A percentile compares a stretch with the other conserved stretches of the same genome.
Conservation (phyloP, 2,797 vertebrate genomes). For the Chloroceryle amazona region DNA sequence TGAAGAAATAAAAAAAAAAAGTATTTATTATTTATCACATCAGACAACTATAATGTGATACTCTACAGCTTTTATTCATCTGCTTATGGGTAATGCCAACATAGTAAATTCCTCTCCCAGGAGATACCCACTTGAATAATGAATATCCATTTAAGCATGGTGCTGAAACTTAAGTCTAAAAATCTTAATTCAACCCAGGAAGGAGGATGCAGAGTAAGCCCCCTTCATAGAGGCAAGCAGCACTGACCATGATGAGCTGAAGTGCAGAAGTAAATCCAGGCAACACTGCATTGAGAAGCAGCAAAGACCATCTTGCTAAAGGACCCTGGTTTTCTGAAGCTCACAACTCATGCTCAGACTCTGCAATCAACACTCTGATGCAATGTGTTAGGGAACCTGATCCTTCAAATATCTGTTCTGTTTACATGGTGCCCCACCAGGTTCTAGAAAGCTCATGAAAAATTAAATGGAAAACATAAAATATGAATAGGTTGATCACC, state of each 20-base stretch:
- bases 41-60: neutral
- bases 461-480: conserved; percentile 60
- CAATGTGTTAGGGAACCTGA: neutral
- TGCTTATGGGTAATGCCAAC: neutral
- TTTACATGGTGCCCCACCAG: neutral
- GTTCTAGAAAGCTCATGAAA: conserved; percentile 44
- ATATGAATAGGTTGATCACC: conserved; percentile 48
- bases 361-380: neutral
- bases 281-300: neutral
- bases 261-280: neutral
- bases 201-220: neutral
- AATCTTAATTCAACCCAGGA: neutral
- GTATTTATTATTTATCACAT: conserved; percentile 17
- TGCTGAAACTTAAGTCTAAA: neutral
- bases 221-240: neutral
- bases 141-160: neutral
- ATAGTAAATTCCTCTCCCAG: neutral
- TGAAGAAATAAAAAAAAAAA: conserved; percentile 3
- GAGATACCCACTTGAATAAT: neutral
- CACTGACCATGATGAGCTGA: neutral
- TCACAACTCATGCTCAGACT: neutral
- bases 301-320: neutral
- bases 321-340: neutral
- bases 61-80: neutral
- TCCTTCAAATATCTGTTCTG: conserved; percentile 29